Base-by-base conservation (phyloP, 2,888 invertebrate genomes). In the Drosophila subquinaria region DNA sequence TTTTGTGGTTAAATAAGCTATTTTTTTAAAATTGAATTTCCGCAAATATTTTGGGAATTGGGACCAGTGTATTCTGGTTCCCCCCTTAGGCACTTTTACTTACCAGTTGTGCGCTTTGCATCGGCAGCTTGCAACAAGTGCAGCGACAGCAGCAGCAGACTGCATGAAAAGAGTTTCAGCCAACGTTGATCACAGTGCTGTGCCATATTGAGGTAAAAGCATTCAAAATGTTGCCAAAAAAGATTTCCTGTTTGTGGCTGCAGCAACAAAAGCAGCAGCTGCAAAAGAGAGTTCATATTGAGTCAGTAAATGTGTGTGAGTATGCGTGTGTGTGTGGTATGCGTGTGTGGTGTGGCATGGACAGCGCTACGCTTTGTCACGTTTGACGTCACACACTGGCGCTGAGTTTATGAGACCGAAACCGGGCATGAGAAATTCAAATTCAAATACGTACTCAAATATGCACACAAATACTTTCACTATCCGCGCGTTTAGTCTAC, bases 131-230 rank as follows among this genome's bases (percentile, higher is more conserved):
- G 75, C 69, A 86, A 61, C 69, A 56, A 36, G 55, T 80, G 77
- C 65, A 64, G 36, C 52, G 79, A 66, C 56, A 78, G 45, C 65
- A 55, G 40, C 47, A 63, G 59, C 20, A 20, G 63, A 73, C 74
- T 72, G 77, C 76, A 61, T 52, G 89, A 63, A 74, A 90, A 84
- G 66, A 90, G 74, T 68, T 85, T 90, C 69, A 89, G 73, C 90
- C 89, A 89, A 74, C 89, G 90, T 84, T 90, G 82, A 90, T 91
- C 91, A 90, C 84, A 89, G 70, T 63, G 62, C 75, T 83, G 89
- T 67, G 87, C 86, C 92, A 92, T 92, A 43, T 84, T 73, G 71
- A 56, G 75, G 65, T 56, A 52, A 53, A 65, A 64, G 89, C 84
- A 84, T 84, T 73, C 76, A 88, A 71, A 73, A 69, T 43, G 71